A percentile compares a stretch with the other conserved stretches of the same genome.
Evolutionary conservation across 2,113 vertebrate species (phyloP).

Genomic region (Tupaia chinensis): DNA sequence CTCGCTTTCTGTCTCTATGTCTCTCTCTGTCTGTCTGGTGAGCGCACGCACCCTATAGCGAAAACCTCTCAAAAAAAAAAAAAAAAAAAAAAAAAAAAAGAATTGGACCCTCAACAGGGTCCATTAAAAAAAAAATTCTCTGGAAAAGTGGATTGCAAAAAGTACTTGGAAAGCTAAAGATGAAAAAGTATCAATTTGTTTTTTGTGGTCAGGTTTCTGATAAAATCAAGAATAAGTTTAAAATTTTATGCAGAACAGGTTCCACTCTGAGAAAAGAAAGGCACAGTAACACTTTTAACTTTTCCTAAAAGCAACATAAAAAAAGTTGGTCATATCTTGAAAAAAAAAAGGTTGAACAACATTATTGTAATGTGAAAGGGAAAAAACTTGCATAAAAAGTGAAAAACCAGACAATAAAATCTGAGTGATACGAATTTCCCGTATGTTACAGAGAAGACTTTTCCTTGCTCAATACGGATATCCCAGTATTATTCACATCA

Average conservation of each 20-base stretch:
- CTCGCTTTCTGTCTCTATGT: too few species aligned
- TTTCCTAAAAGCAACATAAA: slow-evolving; percentile 21
- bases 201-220: slow-evolving; percentile 16
- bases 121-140: not conserved
- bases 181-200: not conserved
- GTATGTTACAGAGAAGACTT: slow-evolving; percentile 55
- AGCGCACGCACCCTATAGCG: too few species aligned
- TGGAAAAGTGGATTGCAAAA: slow-evolving; percentile 10
- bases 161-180: slow-evolving; percentile 35
- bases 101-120: too few species aligned
- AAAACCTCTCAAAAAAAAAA: too few species aligned
- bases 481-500: slow-evolving; percentile 75
- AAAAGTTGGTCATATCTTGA: slow-evolving; percentile 24
- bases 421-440: slow-evolving; percentile 60
- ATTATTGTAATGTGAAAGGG: slow-evolving; percentile 18
- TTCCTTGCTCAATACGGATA: slow-evolving; percentile 70
- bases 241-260: not conserved
- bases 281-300: not conserved
- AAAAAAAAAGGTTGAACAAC: slow-evolving; percentile 20
- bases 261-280: slow-evolving; percentile 33
- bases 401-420: slow-evolving; percentile 64
- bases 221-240: slow-evolving; percentile 45
- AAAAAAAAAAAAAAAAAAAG: too few species aligned
- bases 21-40: too few species aligned
- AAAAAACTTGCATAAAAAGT: slow-evolving; percentile 66